These are phyloP conservation scores for human (Homo sapiens) DNA, from an alignment of 2,113 vertebrate genomes.

Conservation along the genomic window DNA sequence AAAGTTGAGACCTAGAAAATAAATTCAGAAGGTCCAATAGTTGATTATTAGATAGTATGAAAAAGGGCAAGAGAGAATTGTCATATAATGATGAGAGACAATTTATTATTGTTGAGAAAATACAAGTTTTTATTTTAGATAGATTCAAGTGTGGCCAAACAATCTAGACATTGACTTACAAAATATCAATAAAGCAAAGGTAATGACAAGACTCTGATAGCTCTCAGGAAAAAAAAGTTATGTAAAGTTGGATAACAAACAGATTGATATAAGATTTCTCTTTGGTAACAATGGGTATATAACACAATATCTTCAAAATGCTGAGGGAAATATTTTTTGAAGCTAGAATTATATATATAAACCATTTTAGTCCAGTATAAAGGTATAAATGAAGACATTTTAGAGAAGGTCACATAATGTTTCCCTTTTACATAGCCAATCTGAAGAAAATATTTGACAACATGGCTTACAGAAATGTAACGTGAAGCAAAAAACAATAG, in stretches of 20 bases:
- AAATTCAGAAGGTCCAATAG: neutral
- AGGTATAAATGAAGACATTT: conserved; percentile 2
- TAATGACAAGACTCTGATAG: neutral
- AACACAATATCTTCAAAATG: neutral
- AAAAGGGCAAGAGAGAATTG: neutral
- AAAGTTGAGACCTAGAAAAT: neutral
- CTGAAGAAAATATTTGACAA: neutral
- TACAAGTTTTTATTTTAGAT: neutral
- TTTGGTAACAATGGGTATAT: neutral
- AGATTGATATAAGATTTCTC: neutral
- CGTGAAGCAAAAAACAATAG: neutral
- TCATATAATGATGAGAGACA: neutral
- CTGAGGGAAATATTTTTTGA: neutral
- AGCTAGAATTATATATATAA: neutral
- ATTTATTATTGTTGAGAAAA: neutral
- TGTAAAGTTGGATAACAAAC: neutral
- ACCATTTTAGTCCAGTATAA: neutral
- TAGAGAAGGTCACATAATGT: neutral
- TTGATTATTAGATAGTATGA: neutral
- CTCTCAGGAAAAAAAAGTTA: neutral
- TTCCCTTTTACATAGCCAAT: neutral
- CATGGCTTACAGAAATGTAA: neutral
- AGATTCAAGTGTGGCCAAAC: neutral
- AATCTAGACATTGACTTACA: neutral
- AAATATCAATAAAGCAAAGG: neutral